Evolutionary conservation across 2,888 invertebrate genomes (phyloP).

Genomic region (Eristalis arbustorum): DNA sequence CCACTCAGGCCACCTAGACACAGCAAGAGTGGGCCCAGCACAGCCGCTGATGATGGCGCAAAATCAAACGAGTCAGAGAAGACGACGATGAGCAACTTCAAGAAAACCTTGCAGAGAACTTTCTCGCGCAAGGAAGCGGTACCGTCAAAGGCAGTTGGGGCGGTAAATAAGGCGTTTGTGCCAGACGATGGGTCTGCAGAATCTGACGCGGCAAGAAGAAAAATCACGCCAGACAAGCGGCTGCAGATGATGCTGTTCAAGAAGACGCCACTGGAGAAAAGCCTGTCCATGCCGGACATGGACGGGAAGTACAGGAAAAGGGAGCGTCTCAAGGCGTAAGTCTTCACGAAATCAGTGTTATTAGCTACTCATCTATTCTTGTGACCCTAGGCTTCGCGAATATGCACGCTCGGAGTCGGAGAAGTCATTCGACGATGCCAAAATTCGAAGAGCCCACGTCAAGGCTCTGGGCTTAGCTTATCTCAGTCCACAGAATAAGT

Average conservation of each 20-base stretch:
- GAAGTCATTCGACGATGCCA: conserved; percentile 86
- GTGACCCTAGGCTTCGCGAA: conserved; percentile 83
- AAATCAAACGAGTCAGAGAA: conserved; percentile 41
- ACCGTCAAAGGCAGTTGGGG: conserved; percentile 49
- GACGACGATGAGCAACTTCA: conserved; percentile 77
- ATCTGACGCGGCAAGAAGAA: conserved; percentile 73
- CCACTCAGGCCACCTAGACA: conserved; percentile 76
- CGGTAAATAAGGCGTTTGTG: conserved; percentile 75
- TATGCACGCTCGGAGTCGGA: conserved; percentile 91
- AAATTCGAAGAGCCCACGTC: conserved; percentile 84
- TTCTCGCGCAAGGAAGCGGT: conserved; percentile 80
- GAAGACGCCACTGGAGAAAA: conserved; percentile 87
- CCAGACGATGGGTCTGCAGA: conserved; percentile 72
- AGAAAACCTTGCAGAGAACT: conserved; percentile 81
- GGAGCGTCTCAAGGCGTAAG: conserved; percentile 86
- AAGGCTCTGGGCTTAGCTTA: conserved; percentile 86
- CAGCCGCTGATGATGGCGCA: conserved; percentile 70
- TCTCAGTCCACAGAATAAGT: conserved; percentile 88
- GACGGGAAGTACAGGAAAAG: conserved; percentile 87
- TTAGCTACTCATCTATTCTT: background rate
- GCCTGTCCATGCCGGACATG: conserved; percentile 91
- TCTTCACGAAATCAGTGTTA: background rate
- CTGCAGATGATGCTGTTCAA: conserved; percentile 82
- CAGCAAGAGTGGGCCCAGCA: conserved; percentile 72
- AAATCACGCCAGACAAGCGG: conserved; percentile 81